A percentile compares a stretch with the other conserved stretches of the same genome.
These are phyloP conservation scores for Marmota flaviventris DNA, from an alignment of 2,113 vertebrate species.

Conservation along the genomic window DNA sequence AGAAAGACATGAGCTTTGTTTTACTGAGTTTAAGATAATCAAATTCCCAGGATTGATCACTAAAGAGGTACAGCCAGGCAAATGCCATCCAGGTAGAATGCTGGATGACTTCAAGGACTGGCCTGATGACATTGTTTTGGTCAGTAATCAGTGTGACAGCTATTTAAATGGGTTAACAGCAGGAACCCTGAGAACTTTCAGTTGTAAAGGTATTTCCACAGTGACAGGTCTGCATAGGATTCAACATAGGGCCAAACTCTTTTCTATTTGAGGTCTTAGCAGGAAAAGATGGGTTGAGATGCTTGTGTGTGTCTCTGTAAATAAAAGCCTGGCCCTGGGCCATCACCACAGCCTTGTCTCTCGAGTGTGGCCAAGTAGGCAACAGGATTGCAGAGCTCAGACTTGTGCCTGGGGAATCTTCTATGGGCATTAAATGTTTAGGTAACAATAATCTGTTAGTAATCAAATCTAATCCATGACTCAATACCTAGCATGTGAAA, in stretches of 20 bases:
- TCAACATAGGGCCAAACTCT: neutral
- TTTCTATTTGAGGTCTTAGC: neutral
- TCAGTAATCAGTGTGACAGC: neutral
- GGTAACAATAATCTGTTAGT: neutral
- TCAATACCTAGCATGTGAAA: neutral
- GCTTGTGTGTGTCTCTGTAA: neutral
- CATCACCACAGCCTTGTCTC: neutral
- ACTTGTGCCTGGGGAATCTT: neutral
- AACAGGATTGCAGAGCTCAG: neutral
- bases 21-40: neutral
- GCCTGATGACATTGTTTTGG: neutral
- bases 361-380: neutral
- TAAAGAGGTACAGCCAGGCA: neutral
- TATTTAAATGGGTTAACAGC: conserved; percentile 58
- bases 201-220: neutral
- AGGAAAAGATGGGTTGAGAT: neutral
- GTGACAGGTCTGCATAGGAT: neutral
- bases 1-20: neutral
- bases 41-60: neutral
- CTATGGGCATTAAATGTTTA: conserved; percentile 13
- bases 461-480: neutral
- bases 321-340: neutral
- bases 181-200: neutral
- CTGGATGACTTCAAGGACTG: conserved; percentile 10
- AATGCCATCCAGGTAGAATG: neutral